Conservation (phyloP, 2,113 vertebrate genomes). For the Mus spicilegus region DNA sequence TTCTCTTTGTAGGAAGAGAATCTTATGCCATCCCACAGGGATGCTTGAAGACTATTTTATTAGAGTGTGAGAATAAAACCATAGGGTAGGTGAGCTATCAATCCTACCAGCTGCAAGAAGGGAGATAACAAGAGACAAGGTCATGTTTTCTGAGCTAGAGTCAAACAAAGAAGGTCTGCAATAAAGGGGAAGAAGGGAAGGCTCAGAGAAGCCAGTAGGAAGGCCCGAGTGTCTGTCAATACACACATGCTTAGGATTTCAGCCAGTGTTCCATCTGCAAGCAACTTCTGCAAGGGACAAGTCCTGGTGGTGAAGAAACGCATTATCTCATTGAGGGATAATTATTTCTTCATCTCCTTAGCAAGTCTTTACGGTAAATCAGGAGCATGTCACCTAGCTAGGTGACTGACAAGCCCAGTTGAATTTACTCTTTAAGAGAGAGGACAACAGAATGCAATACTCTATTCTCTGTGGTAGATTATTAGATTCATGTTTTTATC, state of each 20-base stretch:
- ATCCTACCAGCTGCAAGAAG: not conserved
- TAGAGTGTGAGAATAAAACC: not conserved
- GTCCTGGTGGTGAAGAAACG: too few relatives aligned
- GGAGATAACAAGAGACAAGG: not conserved
- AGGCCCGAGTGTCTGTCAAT: too few relatives aligned
- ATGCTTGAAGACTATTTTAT: not conserved
- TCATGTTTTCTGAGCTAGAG: not conserved
- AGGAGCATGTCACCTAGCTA: not conserved
- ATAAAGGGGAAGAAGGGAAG: too few relatives aligned
- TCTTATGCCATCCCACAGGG: not conserved
- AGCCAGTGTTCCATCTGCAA: not conserved
- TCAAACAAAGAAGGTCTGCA: not conserved
- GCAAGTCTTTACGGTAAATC: not conserved
- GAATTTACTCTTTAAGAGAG: not conserved
- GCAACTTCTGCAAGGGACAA: not conserved
- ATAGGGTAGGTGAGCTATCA: not conserved
- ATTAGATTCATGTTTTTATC: not conserved
- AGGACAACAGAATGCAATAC: not conserved
- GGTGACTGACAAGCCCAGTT: not conserved
- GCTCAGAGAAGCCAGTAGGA: not conserved
- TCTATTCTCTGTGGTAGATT: not conserved
- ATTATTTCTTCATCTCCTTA: not conserved
- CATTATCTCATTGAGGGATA: not conserved
- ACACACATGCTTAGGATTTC: not conserved
- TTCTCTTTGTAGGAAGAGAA: not conserved